A percentile compares a stretch with the other conserved stretches of the same genome.
These are phyloP conservation scores for Ennomos quercinarius DNA, from an alignment of 2,888 invertebrate genomes.

Conservation along the genomic window DNA sequence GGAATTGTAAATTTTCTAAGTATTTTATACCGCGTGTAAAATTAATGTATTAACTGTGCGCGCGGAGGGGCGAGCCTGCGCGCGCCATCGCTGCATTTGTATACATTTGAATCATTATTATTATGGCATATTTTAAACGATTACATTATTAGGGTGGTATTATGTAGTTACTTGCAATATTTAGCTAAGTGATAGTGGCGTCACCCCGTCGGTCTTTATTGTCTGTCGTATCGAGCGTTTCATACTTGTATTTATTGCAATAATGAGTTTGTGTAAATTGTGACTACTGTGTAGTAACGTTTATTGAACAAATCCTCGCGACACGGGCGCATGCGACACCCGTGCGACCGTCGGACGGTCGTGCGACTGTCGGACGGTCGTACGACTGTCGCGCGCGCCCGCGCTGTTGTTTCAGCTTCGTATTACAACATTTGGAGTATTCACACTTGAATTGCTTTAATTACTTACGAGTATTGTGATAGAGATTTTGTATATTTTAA, in stretches of 20 bases:
- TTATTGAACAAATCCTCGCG: slow-evolving; percentile 43
- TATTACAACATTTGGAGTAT: slow-evolving; percentile 82
- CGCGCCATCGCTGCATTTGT: slow-evolving; percentile 62
- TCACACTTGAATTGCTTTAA: slow-evolving; percentile 85
- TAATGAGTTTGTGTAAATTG: slow-evolving; percentile 58
- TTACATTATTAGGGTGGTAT: slow-evolving; percentile 74
- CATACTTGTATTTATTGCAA: slow-evolving; percentile 67
- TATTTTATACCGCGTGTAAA: slow-evolving; percentile 83
- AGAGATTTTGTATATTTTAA: slow-evolving; percentile 86
- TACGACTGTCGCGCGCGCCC: slow-evolving; percentile 12
- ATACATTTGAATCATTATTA: slow-evolving; percentile 66
- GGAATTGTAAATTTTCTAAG: slow-evolving; percentile 84
- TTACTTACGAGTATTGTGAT: slow-evolving; percentile 86
- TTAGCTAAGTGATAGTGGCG: slow-evolving; percentile 74
- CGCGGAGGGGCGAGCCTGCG: slow-evolving; percentile 50
- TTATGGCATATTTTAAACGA: slow-evolving; percentile 66
- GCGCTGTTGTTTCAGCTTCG: slow-evolving; percentile 35
- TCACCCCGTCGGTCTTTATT: slow-evolving; percentile 53
- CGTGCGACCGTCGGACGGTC: slow-evolving; percentile 32
- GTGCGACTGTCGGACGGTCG: slow-evolving; percentile 14
- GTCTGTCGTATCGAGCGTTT: slow-evolving; percentile 46
- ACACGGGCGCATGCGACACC: slow-evolving; percentile 7
- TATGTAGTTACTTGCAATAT: slow-evolving; percentile 79
- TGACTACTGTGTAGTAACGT: slow-evolving; percentile 72
- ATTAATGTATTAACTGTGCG: slow-evolving; percentile 71